Conservation (phyloP, 1,140 invertebrate species). For the Danaus plexippus region DNA sequence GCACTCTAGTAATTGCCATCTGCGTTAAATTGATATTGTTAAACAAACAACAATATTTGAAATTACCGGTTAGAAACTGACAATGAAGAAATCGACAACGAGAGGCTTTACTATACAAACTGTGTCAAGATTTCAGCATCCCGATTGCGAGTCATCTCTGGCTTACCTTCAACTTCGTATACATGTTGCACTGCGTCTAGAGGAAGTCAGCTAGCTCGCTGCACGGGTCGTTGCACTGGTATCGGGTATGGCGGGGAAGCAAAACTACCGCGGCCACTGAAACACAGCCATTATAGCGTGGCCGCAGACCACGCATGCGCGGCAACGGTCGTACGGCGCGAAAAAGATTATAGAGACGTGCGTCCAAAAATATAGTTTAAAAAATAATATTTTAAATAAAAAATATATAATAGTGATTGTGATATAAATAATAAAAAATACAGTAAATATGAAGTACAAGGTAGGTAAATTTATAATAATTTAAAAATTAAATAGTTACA, state of each 20-base stretch:
- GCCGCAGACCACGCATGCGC: conserved; percentile 49
- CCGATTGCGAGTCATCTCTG: conserved; percentile 23
- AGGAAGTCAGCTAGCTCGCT: conserved; percentile 22
- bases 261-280: conserved; percentile 44
- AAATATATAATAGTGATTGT: conserved; percentile 28
- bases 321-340: conserved; percentile 30
- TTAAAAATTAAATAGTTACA: background rate
- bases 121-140: conserved; percentile 33
- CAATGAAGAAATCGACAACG: conserved; percentile 12
- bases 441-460: conserved; percentile 50
- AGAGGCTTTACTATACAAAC: conserved; percentile 19
- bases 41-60: conserved; percentile 18
- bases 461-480: conserved; percentile 28
- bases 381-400: conserved; percentile 2
- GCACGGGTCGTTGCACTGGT: conserved; percentile 48
- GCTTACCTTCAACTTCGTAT: conserved; percentile 39
- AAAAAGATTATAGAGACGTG: conserved; percentile 27
- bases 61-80: background rate
- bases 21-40: conserved; percentile 12
- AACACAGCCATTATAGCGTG: conserved; percentile 46
- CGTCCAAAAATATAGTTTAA: conserved; percentile 3
- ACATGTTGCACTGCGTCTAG: conserved; percentile 17
- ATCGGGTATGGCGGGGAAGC: conserved; percentile 49
- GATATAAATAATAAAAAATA: conserved; percentile 9
- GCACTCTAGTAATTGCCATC: conserved; percentile 15